Base-by-base conservation (phyloP, 2,888 invertebrate species). In the Cosmorhoe ocellata region DNA sequence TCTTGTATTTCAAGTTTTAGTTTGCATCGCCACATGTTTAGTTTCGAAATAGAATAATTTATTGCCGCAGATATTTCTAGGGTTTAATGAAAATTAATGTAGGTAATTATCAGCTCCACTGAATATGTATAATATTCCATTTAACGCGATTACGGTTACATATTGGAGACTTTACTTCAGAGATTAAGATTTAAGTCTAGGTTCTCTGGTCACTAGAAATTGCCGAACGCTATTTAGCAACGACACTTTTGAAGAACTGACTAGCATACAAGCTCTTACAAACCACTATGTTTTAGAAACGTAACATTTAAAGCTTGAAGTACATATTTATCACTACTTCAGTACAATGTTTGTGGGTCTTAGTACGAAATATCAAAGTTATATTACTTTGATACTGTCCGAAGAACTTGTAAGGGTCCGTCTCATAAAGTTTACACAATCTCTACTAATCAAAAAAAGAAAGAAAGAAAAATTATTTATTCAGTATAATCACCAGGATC, bases 11-110 rank as follows among this genome's bases (percentile, higher is more conserved):
- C 33, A 24, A 37, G 31, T 41, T 41, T 37, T 32, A 26, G 10
- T 8, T 24, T 24, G 24, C 24, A 44, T 40, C 47, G 34, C n/a
- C 33, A n/a, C n/a, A 41, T 45, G 26, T 38, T 24, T 14, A 36
- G 12, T 52, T 39, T 22, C 26, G 14, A 52, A 49, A 37, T 33
- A 3, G 14, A 33, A 18, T 33, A 33, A n/a, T 33, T 7, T 33
- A 33, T 33, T 7, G 22, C n/a, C 11, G 22, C 24, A 50, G 14
- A 31, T 45, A 39, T 38, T 9, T 38, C 42, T 40, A 44, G 31
- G 26, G 31, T 39, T 40, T 47, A 41, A 58, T 55, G 38, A 40
- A 38, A 38, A 58, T 33, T 43, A 51, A 58, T 55, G 40, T 55
- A 30, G 9, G 22, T 51, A 18, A 53, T 53, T 53, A 54, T 22